A percentile compares a stretch with the other conserved stretches of the same genome.
These are phyloP conservation scores for Phaedon cochleariae DNA, from an alignment of 2,888 invertebrate species.

Conservation along the genomic window DNA sequence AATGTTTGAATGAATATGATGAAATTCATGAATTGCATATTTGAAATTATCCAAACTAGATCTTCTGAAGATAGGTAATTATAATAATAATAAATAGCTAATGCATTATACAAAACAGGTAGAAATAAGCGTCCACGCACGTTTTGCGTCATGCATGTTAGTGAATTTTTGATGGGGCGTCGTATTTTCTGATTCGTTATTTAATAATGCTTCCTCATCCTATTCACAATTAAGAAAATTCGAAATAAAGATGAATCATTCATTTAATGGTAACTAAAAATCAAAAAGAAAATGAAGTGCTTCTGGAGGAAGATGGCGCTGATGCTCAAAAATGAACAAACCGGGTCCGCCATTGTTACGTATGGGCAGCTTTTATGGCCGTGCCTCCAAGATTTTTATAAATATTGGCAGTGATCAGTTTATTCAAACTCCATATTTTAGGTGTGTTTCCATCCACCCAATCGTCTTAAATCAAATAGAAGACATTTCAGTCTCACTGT, in stretches of 20 bases:
- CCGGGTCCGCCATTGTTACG: conserved; percentile 63
- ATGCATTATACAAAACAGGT: too few relatives aligned
- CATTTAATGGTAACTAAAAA: conserved; percentile 3
- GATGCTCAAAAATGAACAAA: conserved; percentile 55
- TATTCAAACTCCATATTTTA: conserved; percentile 37
- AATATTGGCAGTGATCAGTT: conserved; percentile 51
- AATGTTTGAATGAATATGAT: too few relatives aligned
- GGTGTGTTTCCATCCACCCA: conserved; percentile 47
- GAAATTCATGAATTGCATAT: too few relatives aligned
- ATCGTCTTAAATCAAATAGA: conserved; percentile 25
- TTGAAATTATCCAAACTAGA: too few relatives aligned
- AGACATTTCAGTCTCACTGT: conserved; percentile 31
- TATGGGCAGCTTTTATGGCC: conserved; percentile 59
- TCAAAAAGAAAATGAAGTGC: conserved; percentile 14
- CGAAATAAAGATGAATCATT: conserved; percentile 2
- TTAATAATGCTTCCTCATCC: too few relatives aligned
- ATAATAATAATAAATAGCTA: too few relatives aligned
- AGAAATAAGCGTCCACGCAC: too few relatives aligned
- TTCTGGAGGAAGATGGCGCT: conserved; percentile 56
- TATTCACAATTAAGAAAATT: background rate
- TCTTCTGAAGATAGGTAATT: too few relatives aligned
- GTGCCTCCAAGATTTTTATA: conserved; percentile 54
- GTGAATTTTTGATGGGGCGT: too few relatives aligned
- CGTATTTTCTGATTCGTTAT: too few relatives aligned
- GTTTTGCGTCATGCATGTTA: too few relatives aligned